Percentiles rank a stretch among this genome's conserved stretches.
phyloP scores from a whole-genome alignment of 2,888 invertebrate species.

The Cryptus viduatorius region DNA sequence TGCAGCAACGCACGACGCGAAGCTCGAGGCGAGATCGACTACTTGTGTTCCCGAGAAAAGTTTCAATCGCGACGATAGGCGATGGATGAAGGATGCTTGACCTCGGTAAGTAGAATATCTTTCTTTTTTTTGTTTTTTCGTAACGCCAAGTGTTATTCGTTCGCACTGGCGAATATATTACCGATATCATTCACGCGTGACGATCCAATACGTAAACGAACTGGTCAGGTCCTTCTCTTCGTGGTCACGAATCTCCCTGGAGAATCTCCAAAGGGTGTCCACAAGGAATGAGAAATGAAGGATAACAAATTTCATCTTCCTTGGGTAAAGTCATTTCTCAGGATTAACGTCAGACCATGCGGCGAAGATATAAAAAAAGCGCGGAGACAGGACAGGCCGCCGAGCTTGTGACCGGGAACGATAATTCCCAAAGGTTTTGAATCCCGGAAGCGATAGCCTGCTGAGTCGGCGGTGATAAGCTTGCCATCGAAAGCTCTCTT shows the following conservation, averaged over 20 bases:
- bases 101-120: slow-evolving; percentile 4
- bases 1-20: slow-evolving; percentile 1
- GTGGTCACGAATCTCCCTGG: slow-evolving; percentile 15
- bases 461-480: slow-evolving; percentile 11
- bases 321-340: slow-evolving; percentile 23
- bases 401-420: not conserved
- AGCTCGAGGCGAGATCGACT: not conserved
- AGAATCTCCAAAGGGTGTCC: slow-evolving; percentile 4
- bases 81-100: not conserved
- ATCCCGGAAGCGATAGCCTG: not conserved
- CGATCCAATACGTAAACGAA: not conserved
- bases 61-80: slow-evolving; percentile 1
- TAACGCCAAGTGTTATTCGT: not conserved
- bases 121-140: not conserved
- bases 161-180: not conserved
- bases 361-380: slow-evolving; percentile 11
- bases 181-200: slow-evolving; percentile 1
- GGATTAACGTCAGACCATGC: slow-evolving; percentile 4
- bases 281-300: slow-evolving; percentile 1
- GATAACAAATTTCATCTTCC: slow-evolving; percentile 6
- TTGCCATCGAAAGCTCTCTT: not conserved
- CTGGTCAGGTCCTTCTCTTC: not conserved
- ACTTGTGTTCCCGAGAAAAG: not conserved
- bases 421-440: slow-evolving; percentile 22
- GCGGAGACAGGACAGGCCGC: not conserved